Base-by-base conservation (phyloP, 2,113 vertebrate genomes). In the Actinemys pallida region DNA sequence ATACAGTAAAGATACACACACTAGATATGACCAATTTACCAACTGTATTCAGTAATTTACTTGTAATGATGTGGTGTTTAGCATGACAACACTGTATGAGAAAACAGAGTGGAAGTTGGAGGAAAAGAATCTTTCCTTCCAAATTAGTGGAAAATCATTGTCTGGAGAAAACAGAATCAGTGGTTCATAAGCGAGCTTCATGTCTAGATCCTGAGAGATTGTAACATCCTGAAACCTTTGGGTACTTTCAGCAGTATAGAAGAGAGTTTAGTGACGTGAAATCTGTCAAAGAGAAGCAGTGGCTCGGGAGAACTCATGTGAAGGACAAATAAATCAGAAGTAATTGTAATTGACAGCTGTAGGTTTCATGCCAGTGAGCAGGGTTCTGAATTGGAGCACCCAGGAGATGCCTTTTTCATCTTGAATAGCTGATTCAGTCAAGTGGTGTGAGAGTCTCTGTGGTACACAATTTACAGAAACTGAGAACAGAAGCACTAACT, bases 51-150 rank as follows among this genome's bases (percentile, higher is more conserved):
- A 52, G 56, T 25, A 69, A 50, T 80, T 80, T 27, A 35, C 76
- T 87, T 91, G 42, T 1, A 0, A 1, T 22, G 20, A 45, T 0
- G 0, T 49, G 53, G 6, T 10, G 53, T 81, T 54, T 54, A 54
- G 53, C 20, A 12, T 75, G 20, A 76, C 72, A 42, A 42, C 22
- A 54, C 13, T 31, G 50, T 4, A 2, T 3, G 81, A 83, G 87
- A 91, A 19, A 3, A 31, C 39, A 82, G 89, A 83, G 54, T 9
- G 47, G n/a, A 35, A 45, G 8, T 81, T 47, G 87, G 76, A 90
- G 59, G 76, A 88, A 83, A 81, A 39, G 47, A 12, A 25, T 27
- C 72, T 27, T 25, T 76, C 72, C 39, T 76, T 76, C 39, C 72
- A 79, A 85, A 82, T 89, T 1, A 65, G n/a, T 17, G 47, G 65